A percentile compares a stretch with the other conserved stretches of the same genome.
These are phyloP conservation scores for Epirrhoe tristata DNA, from an alignment of 2,888 invertebrate genomes.

Conservation along the genomic window DNA sequence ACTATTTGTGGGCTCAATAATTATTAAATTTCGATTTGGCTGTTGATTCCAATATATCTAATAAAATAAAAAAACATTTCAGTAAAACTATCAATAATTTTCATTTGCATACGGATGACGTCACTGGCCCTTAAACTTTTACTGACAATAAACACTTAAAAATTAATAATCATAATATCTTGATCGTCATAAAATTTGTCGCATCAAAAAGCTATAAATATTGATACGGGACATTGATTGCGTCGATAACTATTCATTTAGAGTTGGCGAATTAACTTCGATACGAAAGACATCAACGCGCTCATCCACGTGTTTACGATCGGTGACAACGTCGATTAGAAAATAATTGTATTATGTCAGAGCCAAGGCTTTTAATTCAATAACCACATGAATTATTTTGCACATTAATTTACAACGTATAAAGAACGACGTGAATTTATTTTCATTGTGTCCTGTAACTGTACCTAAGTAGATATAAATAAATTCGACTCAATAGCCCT, in stretches of 20 bases:
- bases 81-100: background rate
- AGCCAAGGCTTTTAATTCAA: background rate
- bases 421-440: background rate
- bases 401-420: background rate
- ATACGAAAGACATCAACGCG: conserved; percentile 43
- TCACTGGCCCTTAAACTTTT: conserved; percentile 1
- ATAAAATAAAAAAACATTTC: background rate
- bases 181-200: conserved; percentile 6
- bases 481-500: no score
- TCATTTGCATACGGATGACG: no score
- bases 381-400: background rate
- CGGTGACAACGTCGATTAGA: background rate
- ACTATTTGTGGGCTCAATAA: no score
- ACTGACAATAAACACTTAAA: conserved; percentile 3
- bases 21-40: no score
- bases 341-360: background rate
- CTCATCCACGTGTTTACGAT: conserved; percentile 40
- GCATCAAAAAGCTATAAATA: conserved; percentile 15
- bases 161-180: conserved; percentile 3
- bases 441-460: background rate
- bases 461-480: no score
- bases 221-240: conserved; percentile 1
- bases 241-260: background rate
- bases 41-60: no score
- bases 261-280: conserved; percentile 5